Evolutionary conservation across 2,888 invertebrate species (phyloP).

Genomic region (Heliconius cydno): DNA sequence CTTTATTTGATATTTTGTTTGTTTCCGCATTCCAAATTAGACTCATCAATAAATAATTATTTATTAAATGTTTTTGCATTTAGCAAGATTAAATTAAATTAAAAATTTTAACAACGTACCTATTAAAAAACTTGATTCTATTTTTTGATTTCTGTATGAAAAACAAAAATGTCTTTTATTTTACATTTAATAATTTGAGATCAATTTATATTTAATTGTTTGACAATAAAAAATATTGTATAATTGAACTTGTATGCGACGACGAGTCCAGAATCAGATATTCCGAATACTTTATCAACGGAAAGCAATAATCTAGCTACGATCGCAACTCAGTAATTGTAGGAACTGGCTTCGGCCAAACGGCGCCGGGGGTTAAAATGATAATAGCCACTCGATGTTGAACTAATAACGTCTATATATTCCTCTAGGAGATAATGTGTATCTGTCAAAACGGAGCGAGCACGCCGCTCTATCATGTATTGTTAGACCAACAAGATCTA

Average conservation of each 20-base stretch:
- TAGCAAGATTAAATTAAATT: not conserved
- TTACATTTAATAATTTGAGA: not conserved
- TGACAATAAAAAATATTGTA: not conserved
- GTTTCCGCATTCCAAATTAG: constrained; percentile 36
- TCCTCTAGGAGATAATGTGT: constrained; percentile 42
- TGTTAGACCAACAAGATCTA: constrained; percentile 41
- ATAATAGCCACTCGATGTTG: constrained; percentile 54
- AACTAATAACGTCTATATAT: constrained; percentile 58
- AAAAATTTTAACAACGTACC: not conserved
- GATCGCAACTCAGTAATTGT: constrained; percentile 60
- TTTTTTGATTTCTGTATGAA: no score
- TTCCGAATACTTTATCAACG: constrained; percentile 30
- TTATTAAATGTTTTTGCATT: not conserved
- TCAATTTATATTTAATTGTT: not conserved
- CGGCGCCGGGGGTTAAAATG: constrained; percentile 59
- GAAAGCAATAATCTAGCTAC: constrained; percentile 45
- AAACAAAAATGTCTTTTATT: no score
- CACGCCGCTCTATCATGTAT: constrained; percentile 44
- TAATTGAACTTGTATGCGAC: not conserved
- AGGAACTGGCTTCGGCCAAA: constrained; percentile 56
- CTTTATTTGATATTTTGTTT: constrained; percentile 28
- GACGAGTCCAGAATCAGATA: constrained; percentile 24
- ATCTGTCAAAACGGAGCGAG: constrained; percentile 40
- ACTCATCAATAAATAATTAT: constrained; percentile 28
- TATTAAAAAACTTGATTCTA: no score